Conservation (phyloP, 2,113 vertebrate genomes). For the Archocentrus centrarchus region DNA sequence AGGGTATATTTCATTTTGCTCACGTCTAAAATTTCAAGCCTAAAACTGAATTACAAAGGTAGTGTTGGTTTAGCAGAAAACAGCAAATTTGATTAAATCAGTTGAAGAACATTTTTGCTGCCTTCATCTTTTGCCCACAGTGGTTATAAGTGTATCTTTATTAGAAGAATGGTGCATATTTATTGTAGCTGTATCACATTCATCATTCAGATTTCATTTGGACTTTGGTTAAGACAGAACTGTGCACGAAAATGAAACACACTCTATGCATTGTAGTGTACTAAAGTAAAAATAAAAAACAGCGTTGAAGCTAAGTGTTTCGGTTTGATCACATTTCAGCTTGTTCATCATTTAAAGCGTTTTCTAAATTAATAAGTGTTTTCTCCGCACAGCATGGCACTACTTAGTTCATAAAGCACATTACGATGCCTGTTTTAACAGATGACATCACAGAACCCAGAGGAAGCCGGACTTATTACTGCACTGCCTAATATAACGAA, state of each 20-base stretch:
- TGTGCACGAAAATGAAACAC: background rate
- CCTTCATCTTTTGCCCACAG: background rate
- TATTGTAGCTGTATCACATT: background rate
- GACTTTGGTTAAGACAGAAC: background rate
- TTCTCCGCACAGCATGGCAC: slow-evolving; percentile 38
- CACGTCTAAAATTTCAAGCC: background rate
- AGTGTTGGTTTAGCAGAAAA: background rate
- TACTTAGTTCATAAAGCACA: slow-evolving; percentile 51
- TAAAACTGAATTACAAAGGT: background rate
- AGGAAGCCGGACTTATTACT: slow-evolving; percentile 53
- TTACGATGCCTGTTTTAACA: slow-evolving; percentile 50
- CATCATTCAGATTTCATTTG: background rate
- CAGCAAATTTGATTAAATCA: background rate
- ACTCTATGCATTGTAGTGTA: background rate
- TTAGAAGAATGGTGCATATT: background rate
- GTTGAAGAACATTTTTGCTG: background rate
- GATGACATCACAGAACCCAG: slow-evolving; percentile 53
- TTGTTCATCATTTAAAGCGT: background rate
- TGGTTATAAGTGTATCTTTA: background rate
- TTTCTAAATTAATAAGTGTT: slow-evolving; percentile 9
- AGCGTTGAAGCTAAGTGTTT: background rate
- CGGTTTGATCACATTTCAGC: background rate
- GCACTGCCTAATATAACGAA: slow-evolving; percentile 35
- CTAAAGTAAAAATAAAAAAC: background rate
- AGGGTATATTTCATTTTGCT: slow-evolving; percentile 2